Conservation (phyloP, 2,113 vertebrate species). For the Asarcornis scutulata region DNA sequence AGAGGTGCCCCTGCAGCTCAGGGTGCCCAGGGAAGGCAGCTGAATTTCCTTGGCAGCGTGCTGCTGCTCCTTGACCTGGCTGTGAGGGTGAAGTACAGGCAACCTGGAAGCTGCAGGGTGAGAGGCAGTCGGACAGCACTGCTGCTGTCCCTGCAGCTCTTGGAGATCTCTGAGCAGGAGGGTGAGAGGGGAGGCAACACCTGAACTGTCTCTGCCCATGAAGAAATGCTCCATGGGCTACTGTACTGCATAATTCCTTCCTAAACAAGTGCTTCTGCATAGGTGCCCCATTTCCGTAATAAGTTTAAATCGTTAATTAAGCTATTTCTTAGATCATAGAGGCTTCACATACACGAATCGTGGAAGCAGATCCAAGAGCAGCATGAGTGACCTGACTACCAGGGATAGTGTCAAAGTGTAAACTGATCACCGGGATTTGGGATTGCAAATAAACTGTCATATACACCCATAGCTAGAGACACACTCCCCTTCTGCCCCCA, state of each 20-base stretch:
- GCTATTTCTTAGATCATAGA: background rate
- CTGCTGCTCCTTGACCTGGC: background rate
- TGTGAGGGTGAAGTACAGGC: background rate
- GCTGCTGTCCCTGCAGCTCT: rapidly evolving
- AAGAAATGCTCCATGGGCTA: background rate
- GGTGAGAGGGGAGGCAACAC: background rate
- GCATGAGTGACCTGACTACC: background rate
- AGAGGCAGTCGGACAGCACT: background rate
- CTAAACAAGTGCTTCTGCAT: background rate
- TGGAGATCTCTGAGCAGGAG: background rate
- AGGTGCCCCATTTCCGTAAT: background rate
- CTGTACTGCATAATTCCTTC: background rate
- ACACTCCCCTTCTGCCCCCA: background rate
- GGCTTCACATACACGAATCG: background rate
- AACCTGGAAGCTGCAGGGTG: background rate
- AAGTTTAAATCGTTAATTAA: constrained; percentile 4
- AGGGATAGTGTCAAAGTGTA: background rate
- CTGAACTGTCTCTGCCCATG: background rate
- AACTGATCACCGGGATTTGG: background rate
- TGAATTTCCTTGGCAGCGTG: background rate
- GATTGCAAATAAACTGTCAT: background rate
- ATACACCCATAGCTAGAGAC: background rate
- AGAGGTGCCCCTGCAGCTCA: background rate
- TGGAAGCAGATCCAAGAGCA: background rate
- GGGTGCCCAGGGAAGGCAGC: background rate